Base-by-base conservation (phyloP, 2,113 vertebrate species). In the Podilymbus podiceps region DNA sequence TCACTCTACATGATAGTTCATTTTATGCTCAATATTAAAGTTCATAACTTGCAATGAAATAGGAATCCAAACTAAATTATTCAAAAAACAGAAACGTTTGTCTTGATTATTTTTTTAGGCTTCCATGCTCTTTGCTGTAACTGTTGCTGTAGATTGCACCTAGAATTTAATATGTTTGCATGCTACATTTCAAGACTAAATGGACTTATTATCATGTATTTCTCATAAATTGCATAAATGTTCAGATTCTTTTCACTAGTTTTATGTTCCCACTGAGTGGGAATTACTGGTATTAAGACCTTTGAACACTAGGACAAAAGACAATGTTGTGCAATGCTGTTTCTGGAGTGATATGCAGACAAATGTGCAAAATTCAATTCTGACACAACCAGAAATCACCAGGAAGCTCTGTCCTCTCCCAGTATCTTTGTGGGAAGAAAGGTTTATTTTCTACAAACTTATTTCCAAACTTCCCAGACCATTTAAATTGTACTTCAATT, bases 21-120 rank as follows among this genome's bases (percentile, higher is more conserved):
- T 82, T 82, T 95, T 94, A 59, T 89, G 67, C 67, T 88, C 50
- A 55, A 2, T 76, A 69, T 74, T 89, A 40, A 55, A 74, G 40
- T 83, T 74, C 62, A 49, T 87, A 96, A 94, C 42, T 76, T 88
- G 28, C 79, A 94, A 35, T 80, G 88, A 94, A 95, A 93, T 91
- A 90, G 93, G 71, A 69, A 85, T 71, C 66, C 68, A 94, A 73
- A 71, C 33, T 74, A 67, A 89, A 56, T 63, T 89, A 71, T 68
- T 72, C 33, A 93, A 93, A 96, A 95, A 12, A 0, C 42, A 92
- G 66, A 80, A 95, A 59, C 44, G n/a, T 83, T 91, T 82, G 10
- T 66, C 67, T 84, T 73, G 12, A 28, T 60, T 78, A 24, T 53
- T 69, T 90, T 82, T 62, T 89, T 91, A 52, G 81, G 24, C 22